Base-by-base conservation (phyloP, 2,797 vertebrate genomes). In the Clarias laeviceps region DNA sequence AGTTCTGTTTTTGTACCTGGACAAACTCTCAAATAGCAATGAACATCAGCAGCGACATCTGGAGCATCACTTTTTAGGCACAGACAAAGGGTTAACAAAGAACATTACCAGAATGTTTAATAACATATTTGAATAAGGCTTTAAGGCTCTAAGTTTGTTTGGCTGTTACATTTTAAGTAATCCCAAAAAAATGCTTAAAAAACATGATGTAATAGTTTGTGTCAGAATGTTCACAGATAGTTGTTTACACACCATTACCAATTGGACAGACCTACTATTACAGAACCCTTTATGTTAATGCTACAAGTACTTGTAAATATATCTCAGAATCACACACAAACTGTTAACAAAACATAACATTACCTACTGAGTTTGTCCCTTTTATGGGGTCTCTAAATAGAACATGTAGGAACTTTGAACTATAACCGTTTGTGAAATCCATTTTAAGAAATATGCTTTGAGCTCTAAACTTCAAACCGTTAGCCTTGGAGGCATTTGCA, bases 21-120 rank as follows among this genome's bases (percentile, higher is more conserved):
- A 45, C 45, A 80, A 80, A 22, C 32, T 37, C 32, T 54, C n/a
- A 37, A 61, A 78, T 24, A 61, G 32, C 76, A 78, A 61, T 61
- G 24, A 17, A 78, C 56, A 78, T 14, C 74, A 59, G 54, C 54
- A 77, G 20, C 56, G 34, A 61, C 18, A 22, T 77, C 29, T 32
- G 59, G 56, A 59, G 18, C 11, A 59, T 77, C 29, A 27, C 45
- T 17, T 54, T 74, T 74, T 4, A 56, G 45, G 45, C 24, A 61
- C 20, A 57, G 54, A 9, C 18, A 77, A 1, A 12, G 57, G 11
- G 20, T 61, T 34, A 32, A 37, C 22, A 78, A 40, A 40, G 11
- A 15, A 32, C 17, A 29, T 22, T 37, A 34, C 4, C 72, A 56
- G 50, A 56, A 56, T 56, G 50, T 74, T 56, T 27, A 11, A 9